Evolutionary conservation across 2,888 invertebrate species (phyloP).

Genomic region (Crematogaster levior): DNA sequence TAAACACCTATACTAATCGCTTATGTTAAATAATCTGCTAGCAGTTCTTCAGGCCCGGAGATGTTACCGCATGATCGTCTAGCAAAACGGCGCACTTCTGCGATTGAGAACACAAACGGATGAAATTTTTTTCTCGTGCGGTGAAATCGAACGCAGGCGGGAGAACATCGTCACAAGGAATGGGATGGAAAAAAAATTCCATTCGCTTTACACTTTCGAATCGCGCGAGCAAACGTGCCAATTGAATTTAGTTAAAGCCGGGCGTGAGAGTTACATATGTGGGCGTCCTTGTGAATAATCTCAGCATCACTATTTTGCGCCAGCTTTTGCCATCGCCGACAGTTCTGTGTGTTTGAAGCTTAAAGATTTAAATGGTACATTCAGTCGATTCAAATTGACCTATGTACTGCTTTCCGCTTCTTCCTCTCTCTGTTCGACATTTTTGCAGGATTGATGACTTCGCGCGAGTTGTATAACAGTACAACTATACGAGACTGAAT

Average conservation of each 20-base stretch:
- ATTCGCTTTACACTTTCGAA: constrained; percentile 56
- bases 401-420: background rate
- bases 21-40: background rate
- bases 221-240: constrained; percentile 41
- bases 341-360: background rate
- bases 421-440: background rate
- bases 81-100: constrained; percentile 28
- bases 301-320: constrained; percentile 51
- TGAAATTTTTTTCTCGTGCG: constrained; percentile 40
- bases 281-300: constrained; percentile 71
- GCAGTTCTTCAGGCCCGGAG: background rate
- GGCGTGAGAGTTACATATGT: constrained; percentile 57
- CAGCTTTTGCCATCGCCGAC: background rate
- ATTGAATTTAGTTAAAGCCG: constrained; percentile 45
- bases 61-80: background rate
- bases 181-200: constrained; percentile 27
- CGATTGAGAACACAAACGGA: constrained; percentile 49
- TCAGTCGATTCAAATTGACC: constrained; percentile 3
- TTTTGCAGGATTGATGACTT: background rate
- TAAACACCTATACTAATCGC: background rate
- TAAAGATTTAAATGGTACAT: background rate
- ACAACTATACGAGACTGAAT: background rate
- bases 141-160: constrained; percentile 47
- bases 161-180: constrained; percentile 55
- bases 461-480: background rate